phyloP scores from a whole-genome alignment of 2,113 vertebrate genomes.

The Otis tarda region DNA sequence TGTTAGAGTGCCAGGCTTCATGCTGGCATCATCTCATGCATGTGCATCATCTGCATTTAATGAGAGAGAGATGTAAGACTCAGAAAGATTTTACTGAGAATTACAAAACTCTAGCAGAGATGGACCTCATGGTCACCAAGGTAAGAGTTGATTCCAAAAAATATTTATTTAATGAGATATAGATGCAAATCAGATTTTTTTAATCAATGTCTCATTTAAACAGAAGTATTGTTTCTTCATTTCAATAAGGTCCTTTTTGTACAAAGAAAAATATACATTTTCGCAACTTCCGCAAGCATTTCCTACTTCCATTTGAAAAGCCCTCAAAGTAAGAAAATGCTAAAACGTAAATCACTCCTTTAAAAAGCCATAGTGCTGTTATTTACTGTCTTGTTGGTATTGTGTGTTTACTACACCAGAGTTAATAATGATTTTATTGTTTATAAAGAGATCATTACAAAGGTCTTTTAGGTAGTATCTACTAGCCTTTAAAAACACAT shows the following conservation, averaged over 20 bases:
- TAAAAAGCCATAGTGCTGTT: slow-evolving; percentile 5
- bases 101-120: neutral
- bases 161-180: neutral
- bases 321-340: neutral
- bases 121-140: neutral
- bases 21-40: no score
- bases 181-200: neutral
- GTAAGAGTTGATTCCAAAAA: neutral
- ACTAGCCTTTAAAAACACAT: slow-evolving; percentile 39
- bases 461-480: slow-evolving; percentile 43
- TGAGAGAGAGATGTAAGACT: neutral
- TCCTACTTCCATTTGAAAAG: neutral
- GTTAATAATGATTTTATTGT: slow-evolving; percentile 37
- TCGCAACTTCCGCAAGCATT: neutral
- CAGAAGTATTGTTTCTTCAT: neutral
- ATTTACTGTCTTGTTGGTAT: slow-evolving; percentile 11
- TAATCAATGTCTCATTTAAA: neutral
- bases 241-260: neutral
- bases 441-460: slow-evolving; percentile 39
- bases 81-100: neutral
- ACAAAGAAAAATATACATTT: neutral
- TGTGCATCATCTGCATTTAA: neutral
- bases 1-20: neutral
- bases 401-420: neutral
- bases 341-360: slow-evolving; percentile 28